Evolutionary conservation across 2,113 vertebrate genomes (phyloP).

Genomic region (Candoia aspera): DNA sequence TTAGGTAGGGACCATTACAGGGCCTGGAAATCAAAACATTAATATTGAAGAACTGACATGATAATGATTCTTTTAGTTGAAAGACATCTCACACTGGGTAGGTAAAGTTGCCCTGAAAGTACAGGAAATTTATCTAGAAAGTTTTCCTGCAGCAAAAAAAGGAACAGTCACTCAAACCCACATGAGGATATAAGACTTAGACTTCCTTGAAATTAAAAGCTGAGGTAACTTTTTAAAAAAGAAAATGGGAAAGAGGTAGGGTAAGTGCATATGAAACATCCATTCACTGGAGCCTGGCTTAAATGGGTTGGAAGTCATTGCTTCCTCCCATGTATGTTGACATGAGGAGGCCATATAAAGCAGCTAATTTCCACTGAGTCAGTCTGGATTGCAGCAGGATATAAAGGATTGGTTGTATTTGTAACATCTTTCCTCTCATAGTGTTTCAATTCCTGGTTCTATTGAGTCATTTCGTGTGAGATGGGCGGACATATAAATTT

Average conservation of each 20-base stretch:
- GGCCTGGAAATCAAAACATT: slow-evolving; percentile 41
- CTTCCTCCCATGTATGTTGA: background rate
- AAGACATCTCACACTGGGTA: slow-evolving; percentile 28
- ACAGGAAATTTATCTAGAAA: background rate
- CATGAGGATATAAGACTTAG: background rate
- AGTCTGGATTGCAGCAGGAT: background rate
- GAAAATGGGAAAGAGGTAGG: background rate
- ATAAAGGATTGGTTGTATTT: background rate
- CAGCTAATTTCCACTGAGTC: background rate
- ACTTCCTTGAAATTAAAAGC: background rate
- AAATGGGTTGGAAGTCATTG: background rate
- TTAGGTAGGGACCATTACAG: slow-evolving; percentile 36
- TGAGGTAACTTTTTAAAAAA: background rate
- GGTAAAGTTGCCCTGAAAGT: background rate
- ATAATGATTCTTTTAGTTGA: slow-evolving; percentile 45
- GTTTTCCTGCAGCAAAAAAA: slow-evolving; percentile 3
- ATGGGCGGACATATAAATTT: background rate
- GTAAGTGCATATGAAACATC: background rate
- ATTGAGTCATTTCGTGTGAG: background rate
- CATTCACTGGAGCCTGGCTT: background rate
- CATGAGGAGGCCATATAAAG: background rate
- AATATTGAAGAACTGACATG: slow-evolving; percentile 41
- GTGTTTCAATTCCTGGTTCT: background rate
- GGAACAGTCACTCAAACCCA: background rate
- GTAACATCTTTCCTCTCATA: background rate